Conservation (phyloP, 2,113 vertebrate species). For the Vulpes ferrilata region DNA sequence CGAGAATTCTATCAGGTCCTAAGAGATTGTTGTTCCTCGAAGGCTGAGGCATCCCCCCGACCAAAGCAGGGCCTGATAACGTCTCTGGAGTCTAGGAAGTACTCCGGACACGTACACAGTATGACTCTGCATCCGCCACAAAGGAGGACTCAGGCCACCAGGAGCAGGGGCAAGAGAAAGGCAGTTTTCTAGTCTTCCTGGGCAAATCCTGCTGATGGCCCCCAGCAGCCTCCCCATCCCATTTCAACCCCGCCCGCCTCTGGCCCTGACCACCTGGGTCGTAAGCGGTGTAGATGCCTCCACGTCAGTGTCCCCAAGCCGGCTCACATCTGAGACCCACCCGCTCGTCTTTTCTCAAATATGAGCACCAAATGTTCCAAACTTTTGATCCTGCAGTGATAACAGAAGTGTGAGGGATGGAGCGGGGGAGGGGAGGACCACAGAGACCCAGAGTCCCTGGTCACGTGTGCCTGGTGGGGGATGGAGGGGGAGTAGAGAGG, state of each 20-base stretch:
- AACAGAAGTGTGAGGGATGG: constrained; percentile 46
- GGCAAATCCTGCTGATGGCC: fast-evolving
- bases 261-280: constrained; percentile 58
- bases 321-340: constrained; percentile 64
- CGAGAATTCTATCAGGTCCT: not conserved
- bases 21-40: not conserved
- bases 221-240: not conserved
- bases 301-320: not conserved
- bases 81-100: not conserved
- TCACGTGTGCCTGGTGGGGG: not conserved
- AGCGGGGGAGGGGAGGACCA: not conserved
- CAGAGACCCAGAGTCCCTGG: not conserved
- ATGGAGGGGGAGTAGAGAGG: not conserved
- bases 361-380: constrained; percentile 75
- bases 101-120: not conserved
- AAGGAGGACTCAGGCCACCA: not conserved
- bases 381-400: constrained; percentile 81
- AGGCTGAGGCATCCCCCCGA: not conserved
- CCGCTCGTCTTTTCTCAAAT: constrained; percentile 69
- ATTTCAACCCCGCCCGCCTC: constrained; percentile 40
- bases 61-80: not conserved
- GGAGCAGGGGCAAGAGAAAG: not conserved
- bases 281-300: constrained; percentile 36
- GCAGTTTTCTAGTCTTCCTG: not conserved
- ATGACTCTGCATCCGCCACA: not conserved